Percentiles rank a stretch among this genome's conserved stretches.
phyloP scores from a whole-genome alignment of 2,888 invertebrate species.

The Ichneumon xanthorius region DNA sequence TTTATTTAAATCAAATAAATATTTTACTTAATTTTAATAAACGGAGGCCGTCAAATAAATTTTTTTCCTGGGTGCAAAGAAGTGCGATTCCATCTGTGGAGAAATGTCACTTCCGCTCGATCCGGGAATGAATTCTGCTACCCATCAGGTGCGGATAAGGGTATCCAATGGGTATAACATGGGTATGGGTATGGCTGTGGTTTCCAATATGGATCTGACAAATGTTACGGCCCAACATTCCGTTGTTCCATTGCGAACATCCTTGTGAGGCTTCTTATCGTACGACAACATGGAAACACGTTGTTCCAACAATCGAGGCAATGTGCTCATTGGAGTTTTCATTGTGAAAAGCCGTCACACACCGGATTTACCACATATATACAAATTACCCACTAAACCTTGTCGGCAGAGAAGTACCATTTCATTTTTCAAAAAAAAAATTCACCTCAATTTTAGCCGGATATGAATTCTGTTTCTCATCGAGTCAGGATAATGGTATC shows the following conservation, averaged over 20 bases:
- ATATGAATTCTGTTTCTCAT: no score
- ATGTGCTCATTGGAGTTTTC: background rate
- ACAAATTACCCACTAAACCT: background rate
- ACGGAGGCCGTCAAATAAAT: no score
- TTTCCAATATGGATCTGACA: background rate
- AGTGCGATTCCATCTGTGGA: background rate
- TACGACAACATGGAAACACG: background rate
- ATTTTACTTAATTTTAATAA: no score
- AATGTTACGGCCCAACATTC: background rate
- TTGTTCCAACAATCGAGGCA: no score
- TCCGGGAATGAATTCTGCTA: no score
- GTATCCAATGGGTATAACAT: background rate
- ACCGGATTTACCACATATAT: background rate
- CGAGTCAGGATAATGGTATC: background rate
- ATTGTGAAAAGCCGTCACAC: background rate
- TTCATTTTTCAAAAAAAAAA: background rate
- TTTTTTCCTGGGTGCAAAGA: no score
- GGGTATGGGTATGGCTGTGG: background rate
- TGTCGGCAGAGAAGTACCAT: background rate
- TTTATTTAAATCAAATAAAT: no score
- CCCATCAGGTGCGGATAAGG: no score
- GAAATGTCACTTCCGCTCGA: background rate
- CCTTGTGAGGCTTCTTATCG: background rate
- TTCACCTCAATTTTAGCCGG: no score
- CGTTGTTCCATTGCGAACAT: background rate